Evolutionary conservation across 2,113 vertebrate species (phyloP).

Genomic region (Hippoglossus stenolepis): DNA sequence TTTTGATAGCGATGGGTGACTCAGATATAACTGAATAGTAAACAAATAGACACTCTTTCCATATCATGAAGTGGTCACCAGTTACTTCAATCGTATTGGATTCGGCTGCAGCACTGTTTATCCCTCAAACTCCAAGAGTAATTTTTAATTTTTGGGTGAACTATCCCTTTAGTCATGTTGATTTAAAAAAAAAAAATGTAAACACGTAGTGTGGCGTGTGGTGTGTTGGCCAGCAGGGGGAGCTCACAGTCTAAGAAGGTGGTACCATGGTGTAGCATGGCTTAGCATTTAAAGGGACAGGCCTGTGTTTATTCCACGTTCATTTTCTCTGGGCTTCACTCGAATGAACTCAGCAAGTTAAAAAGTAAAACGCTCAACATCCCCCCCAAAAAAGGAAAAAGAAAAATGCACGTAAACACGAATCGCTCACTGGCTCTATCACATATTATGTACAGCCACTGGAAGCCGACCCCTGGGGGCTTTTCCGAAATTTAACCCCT

Average conservation of each 20-base stretch:
- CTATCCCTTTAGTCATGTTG: background rate
- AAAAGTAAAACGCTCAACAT: background rate
- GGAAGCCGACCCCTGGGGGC: constrained; percentile 70
- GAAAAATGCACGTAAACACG: constrained; percentile 4
- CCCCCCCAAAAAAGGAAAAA: background rate
- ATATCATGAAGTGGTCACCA: no score
- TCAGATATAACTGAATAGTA: no score
- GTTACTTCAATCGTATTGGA: no score
- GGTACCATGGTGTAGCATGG: constrained; percentile 32
- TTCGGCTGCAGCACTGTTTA: no score
- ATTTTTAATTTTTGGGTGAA: no score
- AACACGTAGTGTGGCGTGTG: background rate
- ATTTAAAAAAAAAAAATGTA: background rate
- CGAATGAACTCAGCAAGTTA: constrained; percentile 15
- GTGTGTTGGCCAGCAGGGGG: constrained; percentile 56
- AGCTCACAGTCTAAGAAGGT: constrained; percentile 52
- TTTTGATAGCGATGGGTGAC: no score
- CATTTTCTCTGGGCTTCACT: constrained; percentile 15
- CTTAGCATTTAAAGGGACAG: constrained; percentile 56
- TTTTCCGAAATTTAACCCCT: constrained; percentile 74
- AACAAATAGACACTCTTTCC: no score
- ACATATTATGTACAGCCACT: constrained; percentile 55
- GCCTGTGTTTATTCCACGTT: constrained; percentile 36
- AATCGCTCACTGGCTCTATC: constrained; percentile 16
- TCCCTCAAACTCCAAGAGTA: no score